Percentiles rank a stretch among this genome's conserved stretches.
Conservation (phyloP, 2,797 vertebrate species). For the Lophura swinhoii region DNA sequence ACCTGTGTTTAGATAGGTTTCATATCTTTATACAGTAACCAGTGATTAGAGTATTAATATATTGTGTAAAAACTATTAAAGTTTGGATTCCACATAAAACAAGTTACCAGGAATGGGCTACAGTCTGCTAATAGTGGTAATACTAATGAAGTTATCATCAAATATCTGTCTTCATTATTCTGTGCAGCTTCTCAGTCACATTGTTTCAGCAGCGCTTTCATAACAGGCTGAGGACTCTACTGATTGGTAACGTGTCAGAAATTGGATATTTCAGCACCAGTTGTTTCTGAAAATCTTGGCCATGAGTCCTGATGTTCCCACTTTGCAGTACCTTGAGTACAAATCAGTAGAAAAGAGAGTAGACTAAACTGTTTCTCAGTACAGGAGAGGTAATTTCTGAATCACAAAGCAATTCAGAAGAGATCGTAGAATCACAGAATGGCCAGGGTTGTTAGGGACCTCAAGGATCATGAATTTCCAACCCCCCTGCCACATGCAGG, state of each 20-base stretch:
- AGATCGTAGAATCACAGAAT: neutral
- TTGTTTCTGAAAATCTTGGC: neutral
- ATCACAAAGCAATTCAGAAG: neutral
- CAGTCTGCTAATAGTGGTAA: neutral
- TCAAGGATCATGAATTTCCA: too few species aligned
- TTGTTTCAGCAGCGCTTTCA: neutral
- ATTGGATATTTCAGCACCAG: neutral
- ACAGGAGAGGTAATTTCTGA: neutral
- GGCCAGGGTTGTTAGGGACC: too few species aligned
- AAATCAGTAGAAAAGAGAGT: neutral
- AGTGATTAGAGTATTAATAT: neutral
- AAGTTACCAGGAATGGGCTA: neutral
- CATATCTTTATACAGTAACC: neutral
- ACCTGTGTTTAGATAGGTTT: neutral
- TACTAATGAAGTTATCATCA: neutral
- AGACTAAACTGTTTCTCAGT: neutral
- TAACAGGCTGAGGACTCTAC: too few species aligned
- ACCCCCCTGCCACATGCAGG: too few species aligned
- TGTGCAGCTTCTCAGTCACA: neutral
- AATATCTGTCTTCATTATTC: neutral
- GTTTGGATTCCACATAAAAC: neutral
- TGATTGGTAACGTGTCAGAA: neutral
- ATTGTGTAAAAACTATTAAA: neutral
- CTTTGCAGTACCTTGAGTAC: neutral
- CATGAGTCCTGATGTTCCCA: neutral